Conservation (phyloP, 2,113 vertebrate species). For the Embiotoca jacksoni region DNA sequence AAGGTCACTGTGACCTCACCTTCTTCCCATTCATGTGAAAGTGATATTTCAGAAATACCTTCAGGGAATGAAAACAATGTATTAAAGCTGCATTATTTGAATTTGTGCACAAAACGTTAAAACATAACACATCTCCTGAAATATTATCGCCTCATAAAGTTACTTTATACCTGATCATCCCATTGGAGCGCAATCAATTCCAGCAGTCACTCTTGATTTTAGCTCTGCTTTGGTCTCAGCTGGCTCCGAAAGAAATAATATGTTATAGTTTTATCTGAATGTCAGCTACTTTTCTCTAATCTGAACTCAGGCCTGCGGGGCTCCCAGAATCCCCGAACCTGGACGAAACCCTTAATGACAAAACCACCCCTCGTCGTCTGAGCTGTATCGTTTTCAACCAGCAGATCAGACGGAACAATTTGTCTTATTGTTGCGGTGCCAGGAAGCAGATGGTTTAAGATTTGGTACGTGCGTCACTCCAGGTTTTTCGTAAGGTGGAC, state of each 20-base stretch:
- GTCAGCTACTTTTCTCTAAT: background rate
- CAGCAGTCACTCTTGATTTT: too few species aligned
- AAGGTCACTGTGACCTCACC: too few species aligned
- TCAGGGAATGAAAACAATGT: too few species aligned
- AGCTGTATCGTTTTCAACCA: constrained; percentile 11
- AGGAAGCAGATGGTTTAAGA: background rate
- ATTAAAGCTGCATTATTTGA: too few species aligned
- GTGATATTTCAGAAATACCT: too few species aligned
- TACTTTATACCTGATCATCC: background rate
- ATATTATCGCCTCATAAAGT: too few species aligned
- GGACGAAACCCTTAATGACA: constrained; percentile 21
- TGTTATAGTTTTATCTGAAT: background rate
- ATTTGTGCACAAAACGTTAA: too few species aligned
- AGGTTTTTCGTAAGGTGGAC: background rate
- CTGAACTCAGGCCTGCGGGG: background rate
- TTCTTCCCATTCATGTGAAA: too few species aligned
- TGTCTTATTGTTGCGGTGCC: constrained; percentile 10
- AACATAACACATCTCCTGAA: too few species aligned
- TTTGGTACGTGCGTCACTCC: background rate
- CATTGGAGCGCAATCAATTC: background rate
- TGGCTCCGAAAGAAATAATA: too few species aligned
- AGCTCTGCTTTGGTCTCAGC: too few species aligned
- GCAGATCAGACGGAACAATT: constrained; percentile 1
- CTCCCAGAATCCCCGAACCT: constrained; percentile 1
- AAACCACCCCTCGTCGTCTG: constrained; percentile 10